Base-by-base conservation (phyloP, 2,888 invertebrate species). In the Phymatocera aterrima region DNA sequence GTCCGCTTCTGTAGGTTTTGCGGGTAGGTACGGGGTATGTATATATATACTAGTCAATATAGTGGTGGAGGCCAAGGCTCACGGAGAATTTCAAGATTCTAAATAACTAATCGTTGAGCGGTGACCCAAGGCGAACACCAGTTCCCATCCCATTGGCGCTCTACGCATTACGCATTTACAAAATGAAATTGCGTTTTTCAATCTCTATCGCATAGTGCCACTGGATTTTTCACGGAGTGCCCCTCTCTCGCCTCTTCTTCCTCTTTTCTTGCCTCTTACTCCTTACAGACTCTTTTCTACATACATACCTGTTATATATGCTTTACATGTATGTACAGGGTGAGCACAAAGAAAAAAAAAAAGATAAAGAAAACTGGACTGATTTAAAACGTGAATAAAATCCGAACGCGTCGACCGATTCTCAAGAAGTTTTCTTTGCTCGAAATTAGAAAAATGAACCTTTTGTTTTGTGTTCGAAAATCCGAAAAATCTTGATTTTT, bases 181-280 rank as follows among this genome's bases (percentile, higher is more conserved):
- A 84, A 86, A 87, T 83, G 84, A 84, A 87, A 87, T 86, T 87
- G 86, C 84, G 82, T 85, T 84, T 51, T 81, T 83, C 84, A 84
- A 85, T 85, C 84, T 82, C 75, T 75, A 75, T 54, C 75, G 82
- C n/a, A n/a, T n/a, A n/a, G n/a, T 82, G 78, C 78, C 65, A 54
- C 77, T 77, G 77, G 79, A 75, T 79, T 77, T 65, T 79, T 77
- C 77, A 77, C 60, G 78, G 40, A 77, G 28, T 72, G 43, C 75
- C 81, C 77, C 70, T 64, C 65, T 77, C 77, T 37, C n/a, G 68
- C 79, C 78, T 34, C 79, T 48, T 68, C 46, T 74, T 28, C 61
- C 54, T 72, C 65, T 24, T 4, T 70, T 24, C 57, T 46, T 46
- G 43, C 21, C 28, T 46, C 31, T 74, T 3, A 46, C 79, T 31